Evolutionary conservation across 2,888 invertebrate genomes (phyloP).

Genomic region (Alcis repandata): DNA sequence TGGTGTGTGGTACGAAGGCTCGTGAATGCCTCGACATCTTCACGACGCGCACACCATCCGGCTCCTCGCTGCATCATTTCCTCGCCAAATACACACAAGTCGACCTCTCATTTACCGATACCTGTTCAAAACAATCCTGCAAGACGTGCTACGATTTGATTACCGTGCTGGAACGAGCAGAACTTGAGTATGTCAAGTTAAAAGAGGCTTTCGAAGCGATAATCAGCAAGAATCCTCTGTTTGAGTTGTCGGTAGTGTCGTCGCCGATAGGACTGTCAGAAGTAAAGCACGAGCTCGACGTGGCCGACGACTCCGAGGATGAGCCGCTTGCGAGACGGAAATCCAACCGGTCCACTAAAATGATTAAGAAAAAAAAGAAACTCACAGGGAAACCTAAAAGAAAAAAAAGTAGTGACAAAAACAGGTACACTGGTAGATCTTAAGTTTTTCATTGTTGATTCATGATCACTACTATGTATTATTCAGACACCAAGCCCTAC

Average conservation of each 20-base stretch:
- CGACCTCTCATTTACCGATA: slow-evolving; percentile 56
- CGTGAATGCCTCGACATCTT: slow-evolving; percentile 63
- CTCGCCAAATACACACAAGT: slow-evolving; percentile 66
- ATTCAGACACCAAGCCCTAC: too few species aligned
- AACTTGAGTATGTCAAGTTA: slow-evolving; percentile 72
- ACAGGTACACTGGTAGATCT: slow-evolving; percentile 11
- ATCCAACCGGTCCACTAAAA: slow-evolving; percentile 63
- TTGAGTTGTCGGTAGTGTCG: slow-evolving; percentile 51
- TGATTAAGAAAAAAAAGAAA: slow-evolving; percentile 72
- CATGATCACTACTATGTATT: too few species aligned
- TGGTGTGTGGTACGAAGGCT: slow-evolving; percentile 66
- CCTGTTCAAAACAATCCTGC: slow-evolving; percentile 65
- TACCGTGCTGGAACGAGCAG: slow-evolving; percentile 74
- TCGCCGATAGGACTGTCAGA: slow-evolving; percentile 50
- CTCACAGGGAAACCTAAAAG: slow-evolving; percentile 56
- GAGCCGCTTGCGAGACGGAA: slow-evolving; percentile 76
- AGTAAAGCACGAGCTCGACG: slow-evolving; percentile 60
- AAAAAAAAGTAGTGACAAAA: slow-evolving; percentile 27
- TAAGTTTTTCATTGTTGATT: too few species aligned
- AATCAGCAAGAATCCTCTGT: slow-evolving; percentile 75
- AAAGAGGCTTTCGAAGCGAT: slow-evolving; percentile 75
- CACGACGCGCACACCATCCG: slow-evolving; percentile 60
- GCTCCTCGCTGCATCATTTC: slow-evolving; percentile 64
- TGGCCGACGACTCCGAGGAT: slow-evolving; percentile 65
- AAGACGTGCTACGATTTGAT: slow-evolving; percentile 73